These are phyloP conservation scores for Teleogryllus occipitalis DNA, from an alignment of 1,140 invertebrate species.

Conservation along the genomic window DNA sequence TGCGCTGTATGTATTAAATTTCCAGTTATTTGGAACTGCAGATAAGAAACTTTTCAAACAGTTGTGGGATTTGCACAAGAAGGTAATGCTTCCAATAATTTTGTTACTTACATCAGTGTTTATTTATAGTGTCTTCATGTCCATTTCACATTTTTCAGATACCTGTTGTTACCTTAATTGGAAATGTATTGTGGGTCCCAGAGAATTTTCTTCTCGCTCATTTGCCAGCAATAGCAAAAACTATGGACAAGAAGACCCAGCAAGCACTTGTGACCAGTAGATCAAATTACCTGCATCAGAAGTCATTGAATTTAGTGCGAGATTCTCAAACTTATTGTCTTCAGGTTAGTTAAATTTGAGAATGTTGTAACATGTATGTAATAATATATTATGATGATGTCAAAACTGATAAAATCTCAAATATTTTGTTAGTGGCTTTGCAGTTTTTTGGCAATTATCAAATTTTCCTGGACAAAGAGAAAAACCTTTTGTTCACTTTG, in stretches of 20 bases:
- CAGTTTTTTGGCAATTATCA: too few relatives aligned
- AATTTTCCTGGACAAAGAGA: too few relatives aligned
- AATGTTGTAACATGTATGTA: background rate
- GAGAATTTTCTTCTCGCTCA: constrained; percentile 62
- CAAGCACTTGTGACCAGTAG: constrained; percentile 44
- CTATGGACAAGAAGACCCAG: constrained; percentile 51
- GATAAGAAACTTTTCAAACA: constrained; percentile 71
- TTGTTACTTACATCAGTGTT: background rate
- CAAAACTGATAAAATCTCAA: too few relatives aligned
- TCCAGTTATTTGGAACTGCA: constrained; percentile 62
- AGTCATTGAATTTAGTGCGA: constrained; percentile 48
- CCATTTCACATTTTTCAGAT: constrained; percentile 38
- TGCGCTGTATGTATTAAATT: constrained; percentile 59
- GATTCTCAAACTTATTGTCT: constrained; percentile 39
- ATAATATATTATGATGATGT: too few relatives aligned
- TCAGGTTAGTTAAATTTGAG: constrained; percentile 33
- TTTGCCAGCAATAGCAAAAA: constrained; percentile 46
- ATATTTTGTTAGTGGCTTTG: too few relatives aligned
- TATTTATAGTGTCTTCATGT: background rate
- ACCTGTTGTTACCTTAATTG: constrained; percentile 62
- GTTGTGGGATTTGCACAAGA: constrained; percentile 65
- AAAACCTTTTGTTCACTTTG: too few relatives aligned
- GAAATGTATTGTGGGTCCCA: constrained; percentile 71
- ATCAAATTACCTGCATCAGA: constrained; percentile 46
- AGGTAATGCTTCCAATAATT: constrained; percentile 40